Percentiles rank a stretch among this genome's conserved stretches.
These are phyloP conservation scores for Aphidoletes aphidimyza DNA, from an alignment of 2,888 invertebrate species.

Conservation along the genomic window DNA sequence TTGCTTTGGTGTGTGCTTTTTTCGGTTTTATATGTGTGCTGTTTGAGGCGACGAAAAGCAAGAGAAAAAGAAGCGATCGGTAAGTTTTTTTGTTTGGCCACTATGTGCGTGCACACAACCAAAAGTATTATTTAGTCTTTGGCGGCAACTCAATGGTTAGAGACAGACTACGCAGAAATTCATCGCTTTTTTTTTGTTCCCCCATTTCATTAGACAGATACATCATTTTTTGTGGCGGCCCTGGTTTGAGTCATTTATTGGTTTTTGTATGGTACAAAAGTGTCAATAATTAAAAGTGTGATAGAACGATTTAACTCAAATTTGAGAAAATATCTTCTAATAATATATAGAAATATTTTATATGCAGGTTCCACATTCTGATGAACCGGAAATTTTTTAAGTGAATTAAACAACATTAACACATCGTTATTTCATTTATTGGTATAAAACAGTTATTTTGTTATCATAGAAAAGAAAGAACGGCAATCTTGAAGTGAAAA, in stretches of 20 bases:
- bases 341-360: too few relatives aligned
- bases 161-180: neutral
- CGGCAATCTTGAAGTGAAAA: neutral
- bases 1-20: neutral
- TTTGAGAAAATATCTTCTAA: too few relatives aligned
- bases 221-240: neutral
- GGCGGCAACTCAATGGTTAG: constrained; percentile 43
- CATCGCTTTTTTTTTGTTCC: neutral
- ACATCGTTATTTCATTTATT: neutral
- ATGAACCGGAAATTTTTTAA: too few relatives aligned
- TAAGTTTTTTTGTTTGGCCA: neutral
- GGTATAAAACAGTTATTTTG: neutral
- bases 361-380: too few relatives aligned
- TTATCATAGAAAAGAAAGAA: neutral
- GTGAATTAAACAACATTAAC: too few relatives aligned
- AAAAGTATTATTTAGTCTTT: constrained; percentile 23
- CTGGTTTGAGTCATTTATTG: neutral
- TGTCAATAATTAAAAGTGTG: too few relatives aligned
- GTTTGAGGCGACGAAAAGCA: constrained; percentile 28
- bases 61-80: neutral
- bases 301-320: too few relatives aligned
- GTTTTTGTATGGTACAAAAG: neutral
- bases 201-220: neutral
- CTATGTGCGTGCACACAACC: neutral
- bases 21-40: neutral